Conservation (phyloP, 2,113 vertebrate genomes). For the Dasypus novemcinctus region DNA sequence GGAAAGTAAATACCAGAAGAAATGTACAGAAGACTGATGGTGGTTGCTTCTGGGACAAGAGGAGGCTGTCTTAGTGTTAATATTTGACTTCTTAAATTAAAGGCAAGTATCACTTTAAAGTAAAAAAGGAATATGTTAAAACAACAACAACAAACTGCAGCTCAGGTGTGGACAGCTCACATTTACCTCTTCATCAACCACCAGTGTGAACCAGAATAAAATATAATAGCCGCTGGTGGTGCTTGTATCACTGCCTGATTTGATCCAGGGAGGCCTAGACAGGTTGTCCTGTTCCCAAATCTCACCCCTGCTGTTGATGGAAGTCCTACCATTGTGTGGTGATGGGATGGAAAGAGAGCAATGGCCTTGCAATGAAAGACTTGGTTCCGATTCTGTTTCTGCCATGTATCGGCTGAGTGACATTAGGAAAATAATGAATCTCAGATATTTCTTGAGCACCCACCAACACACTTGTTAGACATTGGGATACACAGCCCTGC, state of each 20-base stretch:
- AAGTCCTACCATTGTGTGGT: neutral
- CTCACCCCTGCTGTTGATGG: neutral
- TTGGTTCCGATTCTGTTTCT: neutral
- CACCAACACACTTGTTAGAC: neutral
- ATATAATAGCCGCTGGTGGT: rapidly evolving
- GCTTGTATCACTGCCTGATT: neutral
- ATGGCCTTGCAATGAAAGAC: neutral
- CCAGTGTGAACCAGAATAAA: neutral
- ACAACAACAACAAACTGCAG: neutral
- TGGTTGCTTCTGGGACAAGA: neutral
- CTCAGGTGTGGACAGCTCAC: neutral
- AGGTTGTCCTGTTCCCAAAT: neutral
- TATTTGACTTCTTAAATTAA: neutral
- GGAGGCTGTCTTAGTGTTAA: neutral
- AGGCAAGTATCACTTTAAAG: neutral
- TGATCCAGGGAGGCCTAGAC: neutral
- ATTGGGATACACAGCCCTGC: neutral
- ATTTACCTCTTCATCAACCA: too few relatives aligned
- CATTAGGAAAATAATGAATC: neutral
- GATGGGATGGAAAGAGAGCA: rapidly evolving
- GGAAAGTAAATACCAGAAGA: neutral
- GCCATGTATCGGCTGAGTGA: rapidly evolving
- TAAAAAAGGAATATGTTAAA: neutral
- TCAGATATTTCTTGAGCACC: neutral
- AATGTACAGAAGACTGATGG: too few relatives aligned